Base-by-base conservation (phyloP, 2,888 invertebrate genomes). In the Ypsolopha sequella region DNA sequence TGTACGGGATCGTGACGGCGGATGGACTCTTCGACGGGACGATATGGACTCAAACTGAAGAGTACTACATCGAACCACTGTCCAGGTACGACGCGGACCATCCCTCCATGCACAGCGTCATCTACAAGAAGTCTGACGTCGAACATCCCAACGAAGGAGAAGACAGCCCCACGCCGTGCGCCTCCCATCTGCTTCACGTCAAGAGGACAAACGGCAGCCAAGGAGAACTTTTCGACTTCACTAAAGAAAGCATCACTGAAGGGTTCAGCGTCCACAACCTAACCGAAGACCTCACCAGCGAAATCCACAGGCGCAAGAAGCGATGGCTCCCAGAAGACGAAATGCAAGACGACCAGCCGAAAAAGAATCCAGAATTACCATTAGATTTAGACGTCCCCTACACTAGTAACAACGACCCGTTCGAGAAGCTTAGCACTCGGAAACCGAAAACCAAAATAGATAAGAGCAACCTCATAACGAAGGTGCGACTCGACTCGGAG, bases 1-100 rank as follows among this genome's bases (percentile, higher is more conserved):
- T 96, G 51, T 93, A 95, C 68, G 97, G 97, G 41, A 87, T 97
- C 64, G 90, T 97, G 63, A 96, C 96, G 55, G 89, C 90, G 53
- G 93, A 95, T 55, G 97, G 97, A 53, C 88, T 95, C 53, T 95
- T 97, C 77, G 97, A 97, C 72, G 97, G 97, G 51, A 93, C 93
- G 52, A 92, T 97, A 68, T 89, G 91, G 75, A 93, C 95, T 50
- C 85, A 88, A 53, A 86, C 90, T 50, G 94, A 94, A 65, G 93
- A 95, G 65, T 95, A 91, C 80, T 95, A 95, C 77, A 89, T 97
- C 61, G 96, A 97, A 76, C 94, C 94, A 7, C 84, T 93, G 53
- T 89, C 89, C 61, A 89, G 93, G 61, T 94, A 93, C 72, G 76
- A 81, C 60, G 64, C 80, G 39, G 84, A 89, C 60, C 80, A 88